Evolutionary conservation across 2,797 vertebrate genomes (phyloP), one percentile per base, ranked within the genome.

Genomic region (Peromyscus aztecus): DNA sequence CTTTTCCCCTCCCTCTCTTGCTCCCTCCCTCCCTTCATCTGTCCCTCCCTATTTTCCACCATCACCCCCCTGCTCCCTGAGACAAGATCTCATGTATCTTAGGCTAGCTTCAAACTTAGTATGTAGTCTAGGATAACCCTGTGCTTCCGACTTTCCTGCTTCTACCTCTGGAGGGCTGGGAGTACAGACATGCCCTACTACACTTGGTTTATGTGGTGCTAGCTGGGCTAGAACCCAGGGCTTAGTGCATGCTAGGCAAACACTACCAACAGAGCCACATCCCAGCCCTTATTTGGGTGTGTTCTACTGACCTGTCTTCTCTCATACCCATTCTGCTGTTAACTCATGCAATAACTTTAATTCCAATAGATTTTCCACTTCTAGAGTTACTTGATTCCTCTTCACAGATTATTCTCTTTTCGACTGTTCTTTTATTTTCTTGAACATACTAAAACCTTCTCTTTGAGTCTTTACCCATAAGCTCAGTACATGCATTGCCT

Each of bases 31-130:
- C 46, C 14, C 12, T 77, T 46, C 40, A 24, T 49, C 76, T 52
- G 9, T n/a, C 19, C 19, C 10, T 80, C 5, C 21, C 34, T 81
- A 34, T 19, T 8, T 8, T 80, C 9, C 8, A 31, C 1, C 46
- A 49, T 31, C 16, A 2, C 10, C 2, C 1, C 8, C 2, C 34
- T 9, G 2, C 34, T 2, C 24, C 24, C n/a, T n/a, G 77, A 80
- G 3, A 55, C 49, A 80, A 55, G 31, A 4, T 55, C 77, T 80
- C 31, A 31, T 19, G 7, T 49, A 55, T 55, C 31, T 78, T 78
- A 78, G 77, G 77, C 77, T 55, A 80, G 34, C 52, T 69, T 52
- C 43, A 61, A 27, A 82, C 37, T 82, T 13, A 43, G n/a, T 11
- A n/a, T 13, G 6, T 61, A 63, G 80, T 61, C 13, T 7, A 40